Conservation (phyloP, 37 sponge, comb jelly and placozoan genomes). For the Trichoplax adhaerens region DNA sequence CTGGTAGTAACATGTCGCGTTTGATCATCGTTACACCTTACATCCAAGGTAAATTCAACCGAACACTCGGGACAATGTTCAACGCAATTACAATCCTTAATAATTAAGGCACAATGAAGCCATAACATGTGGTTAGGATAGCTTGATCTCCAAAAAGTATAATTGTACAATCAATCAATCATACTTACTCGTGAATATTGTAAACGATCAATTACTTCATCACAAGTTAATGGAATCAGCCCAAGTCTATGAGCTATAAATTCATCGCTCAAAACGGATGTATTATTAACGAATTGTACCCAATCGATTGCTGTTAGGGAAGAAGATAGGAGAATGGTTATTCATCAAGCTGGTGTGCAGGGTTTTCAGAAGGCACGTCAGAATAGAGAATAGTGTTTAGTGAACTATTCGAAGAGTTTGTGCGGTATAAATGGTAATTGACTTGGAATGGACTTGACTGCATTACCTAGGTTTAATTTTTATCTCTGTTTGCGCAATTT, state of each 20-base stretch:
- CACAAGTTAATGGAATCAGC: slow-evolving; percentile 89
- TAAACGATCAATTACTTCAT: slow-evolving; percentile 76
- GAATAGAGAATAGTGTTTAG: too few relatives aligned
- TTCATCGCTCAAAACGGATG: slow-evolving; percentile 94
- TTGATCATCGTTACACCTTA: slow-evolving; percentile 74
- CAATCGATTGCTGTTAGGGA: slow-evolving; percentile 76
- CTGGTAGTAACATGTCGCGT: slow-evolving; percentile 79
- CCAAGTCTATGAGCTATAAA: slow-evolving; percentile 92
- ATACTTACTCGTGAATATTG: slow-evolving; percentile 59
- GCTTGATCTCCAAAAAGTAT: neutral
- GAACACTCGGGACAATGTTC: slow-evolving; percentile 76
- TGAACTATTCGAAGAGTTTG: too few relatives aligned
- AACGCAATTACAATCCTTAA: neutral
- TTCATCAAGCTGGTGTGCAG: too few relatives aligned
- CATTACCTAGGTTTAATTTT: too few relatives aligned
- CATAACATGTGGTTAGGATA: neutral
- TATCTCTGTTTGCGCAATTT: too few relatives aligned
- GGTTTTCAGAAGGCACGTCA: too few relatives aligned
- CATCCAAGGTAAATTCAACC: slow-evolving; percentile 90
- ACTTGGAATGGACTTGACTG: too few relatives aligned
- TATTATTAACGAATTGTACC: slow-evolving; percentile 85
- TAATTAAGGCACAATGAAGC: neutral
- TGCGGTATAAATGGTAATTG: too few relatives aligned
- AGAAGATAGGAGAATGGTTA: neutral
- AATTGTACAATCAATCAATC: too few relatives aligned